Conservation (phyloP, 2,888 invertebrate genomes). For the Nezara viridula region DNA sequence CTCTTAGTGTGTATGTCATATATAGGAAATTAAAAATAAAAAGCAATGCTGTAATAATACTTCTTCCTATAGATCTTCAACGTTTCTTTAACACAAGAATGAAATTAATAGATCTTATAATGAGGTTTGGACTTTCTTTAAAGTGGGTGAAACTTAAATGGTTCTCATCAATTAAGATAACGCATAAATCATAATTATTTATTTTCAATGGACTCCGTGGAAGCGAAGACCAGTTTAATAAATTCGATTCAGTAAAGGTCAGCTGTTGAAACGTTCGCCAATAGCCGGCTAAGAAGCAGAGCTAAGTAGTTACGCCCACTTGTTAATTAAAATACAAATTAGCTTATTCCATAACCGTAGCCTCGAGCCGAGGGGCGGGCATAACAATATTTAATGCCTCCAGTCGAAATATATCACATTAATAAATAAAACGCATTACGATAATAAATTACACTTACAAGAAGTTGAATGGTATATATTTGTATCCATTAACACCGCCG, state of each 20-base stretch:
- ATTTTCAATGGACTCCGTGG: conserved; percentile 3
- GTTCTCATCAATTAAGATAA: conserved; percentile 6
- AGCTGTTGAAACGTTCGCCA: background rate
- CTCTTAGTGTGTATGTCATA: too few species aligned
- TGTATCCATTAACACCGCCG: background rate
- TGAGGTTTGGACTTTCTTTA: background rate
- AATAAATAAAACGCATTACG: background rate
- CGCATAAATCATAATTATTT: background rate
- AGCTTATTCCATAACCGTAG: conserved; percentile 38
- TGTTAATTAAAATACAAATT: conserved; percentile 22
- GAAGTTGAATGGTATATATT: background rate
- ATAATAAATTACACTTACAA: background rate
- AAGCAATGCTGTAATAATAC: background rate
- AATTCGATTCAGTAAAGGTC: background rate
- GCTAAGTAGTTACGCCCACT: background rate
- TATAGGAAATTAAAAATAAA: too few species aligned
- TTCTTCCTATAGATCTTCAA: background rate
- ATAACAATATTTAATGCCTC: background rate
- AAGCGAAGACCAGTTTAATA: background rate
- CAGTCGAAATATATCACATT: background rate
- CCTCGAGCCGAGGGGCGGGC: background rate
- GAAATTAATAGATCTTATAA: background rate
- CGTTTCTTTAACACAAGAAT: background rate
- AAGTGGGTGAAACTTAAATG: background rate
- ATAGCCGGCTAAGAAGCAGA: background rate